Evolutionary conservation across 2,797 vertebrate genomes (phyloP).

Genomic region (Sciaenops ocellatus): DNA sequence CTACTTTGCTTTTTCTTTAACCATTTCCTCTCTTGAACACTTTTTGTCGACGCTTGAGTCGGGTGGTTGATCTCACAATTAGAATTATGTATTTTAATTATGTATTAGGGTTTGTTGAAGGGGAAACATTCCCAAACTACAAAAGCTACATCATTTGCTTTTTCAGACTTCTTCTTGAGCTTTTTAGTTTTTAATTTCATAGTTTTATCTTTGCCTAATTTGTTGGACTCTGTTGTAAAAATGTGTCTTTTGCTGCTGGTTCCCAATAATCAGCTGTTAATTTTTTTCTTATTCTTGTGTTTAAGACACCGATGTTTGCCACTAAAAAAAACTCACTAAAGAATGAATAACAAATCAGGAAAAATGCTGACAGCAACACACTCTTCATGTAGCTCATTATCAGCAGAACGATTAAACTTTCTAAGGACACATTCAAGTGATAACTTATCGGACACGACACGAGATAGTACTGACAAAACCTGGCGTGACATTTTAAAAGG

Average conservation of each 20-base stretch:
- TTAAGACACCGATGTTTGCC: too few species aligned
- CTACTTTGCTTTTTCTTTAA: neutral
- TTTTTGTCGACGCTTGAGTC: too few species aligned
- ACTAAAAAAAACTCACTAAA: too few species aligned
- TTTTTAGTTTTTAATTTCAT: too few species aligned
- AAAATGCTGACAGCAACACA: neutral
- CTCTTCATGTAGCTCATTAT: neutral
- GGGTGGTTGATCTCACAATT: neutral
- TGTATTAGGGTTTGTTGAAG: neutral
- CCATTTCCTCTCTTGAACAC: neutral
- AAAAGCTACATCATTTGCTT: too few species aligned
- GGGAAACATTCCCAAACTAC: neutral
- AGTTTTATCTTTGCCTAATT: too few species aligned
- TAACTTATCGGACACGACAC: slow-evolving; percentile 13
- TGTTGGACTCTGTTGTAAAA: too few species aligned
- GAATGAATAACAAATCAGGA: too few species aligned
- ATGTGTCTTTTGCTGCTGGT: too few species aligned
- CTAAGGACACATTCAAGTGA: neutral
- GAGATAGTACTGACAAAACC: neutral
- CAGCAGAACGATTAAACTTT: neutral
- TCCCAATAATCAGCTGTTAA: too few species aligned
- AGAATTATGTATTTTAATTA: neutral
- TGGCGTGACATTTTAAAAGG: neutral
- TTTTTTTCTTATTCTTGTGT: too few species aligned
- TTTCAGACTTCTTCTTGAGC: too few species aligned